Evolutionary conservation across 2,797 vertebrate genomes (phyloP), one percentile per base, ranked within the genome.

Genomic region (Pipistrellus nathusii): DNA sequence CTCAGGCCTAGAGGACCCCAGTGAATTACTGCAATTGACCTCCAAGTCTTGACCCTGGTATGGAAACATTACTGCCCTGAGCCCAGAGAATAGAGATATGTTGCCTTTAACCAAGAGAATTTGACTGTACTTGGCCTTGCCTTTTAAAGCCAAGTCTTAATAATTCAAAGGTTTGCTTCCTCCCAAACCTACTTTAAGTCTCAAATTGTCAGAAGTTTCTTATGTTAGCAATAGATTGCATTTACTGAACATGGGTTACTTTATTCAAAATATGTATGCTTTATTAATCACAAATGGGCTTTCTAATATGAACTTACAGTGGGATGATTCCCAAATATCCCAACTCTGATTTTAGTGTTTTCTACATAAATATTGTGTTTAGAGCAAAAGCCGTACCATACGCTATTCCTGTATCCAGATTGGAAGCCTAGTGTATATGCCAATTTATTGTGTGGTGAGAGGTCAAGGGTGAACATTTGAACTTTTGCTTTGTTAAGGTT

Each of bases 111-210:
- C 48, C 44, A 84, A 82, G 59, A 75, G 18, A 82, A 35, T 23
- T 51, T 85, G 68, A 57, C 12, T 55, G 46, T 48, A 32, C 30
- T 80, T 89, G 44, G 27, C 46, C 66, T 91, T 84, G 44, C 13
- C 48, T 85, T 94, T 87, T 44, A 89, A 69, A 55, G 14, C 17
- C 23, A 27, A 75, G 35, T 93, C 89, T 93, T 84, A 95, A 87
- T 93, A 46, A 88, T 90, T 85, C 14, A 88, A 64, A 57, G 9
- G 1, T n/a, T 88, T 76, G 41, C 20, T 88, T 85, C 5, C 27
- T 12, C 51, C 32, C 0, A 81, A 59, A 51, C 10, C 12, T 89
- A 11, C 41, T 69, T 90, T 57, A 48, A n/a, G 71, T 80, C 82
- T 87, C 48, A 11, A 77, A 7, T 64, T 57, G 11, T 80, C n/a